Base-by-base conservation (phyloP, 2,113 vertebrate species). In the Aegithalos caudatus region DNA sequence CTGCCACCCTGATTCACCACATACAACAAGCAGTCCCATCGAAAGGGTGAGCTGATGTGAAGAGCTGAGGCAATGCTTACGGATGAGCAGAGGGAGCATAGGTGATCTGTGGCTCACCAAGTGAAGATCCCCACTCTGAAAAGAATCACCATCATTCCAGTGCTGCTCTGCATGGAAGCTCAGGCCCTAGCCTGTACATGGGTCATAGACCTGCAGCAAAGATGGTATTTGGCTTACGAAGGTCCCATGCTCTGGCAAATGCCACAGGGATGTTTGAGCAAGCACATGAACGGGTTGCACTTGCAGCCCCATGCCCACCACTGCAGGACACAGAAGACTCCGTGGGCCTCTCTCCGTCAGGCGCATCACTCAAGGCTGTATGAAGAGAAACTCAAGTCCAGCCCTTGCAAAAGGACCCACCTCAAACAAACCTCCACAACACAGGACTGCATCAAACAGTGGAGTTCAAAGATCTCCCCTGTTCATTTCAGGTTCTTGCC, bases 381-480 rank as follows among this genome's bases (percentile, higher is more conserved):
- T 3, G 17, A 64, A 62, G 35, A 50, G 12, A 81, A 16, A 42
- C 33, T 42, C 7, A 50, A 77, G 50, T 11, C 24, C 7, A 23
- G n/a, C 25, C 44, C 86, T 76, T 58, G 28, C 38, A 37, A 21
- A 64, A 91, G 17, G 23, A 84, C 33, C 11, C 79, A 62, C 10
- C 42, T 69, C 71, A 65, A 42, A 66, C 16, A 60, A 67, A 50
- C 8, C 27, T 50, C 23, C 54, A 45, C 18, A 28, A 7, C 11
- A 14, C 22, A 65, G 71, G 16, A 51, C 23, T 0, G 0, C 37
- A 61, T 12, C 2, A 1, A 77, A 61, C 35, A 66, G 56, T 7
- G 2, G 35, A 33, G 19, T 64, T 54, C 73, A 74, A 50, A 56
- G 10, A 72, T 10, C 11, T 48, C 54, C 57, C 48, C 48, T n/a